Percentiles rank a stretch among this genome's conserved stretches.
Conservation (phyloP, 2,797 vertebrate species). For the Buphagus erythrorhynchus region DNA sequence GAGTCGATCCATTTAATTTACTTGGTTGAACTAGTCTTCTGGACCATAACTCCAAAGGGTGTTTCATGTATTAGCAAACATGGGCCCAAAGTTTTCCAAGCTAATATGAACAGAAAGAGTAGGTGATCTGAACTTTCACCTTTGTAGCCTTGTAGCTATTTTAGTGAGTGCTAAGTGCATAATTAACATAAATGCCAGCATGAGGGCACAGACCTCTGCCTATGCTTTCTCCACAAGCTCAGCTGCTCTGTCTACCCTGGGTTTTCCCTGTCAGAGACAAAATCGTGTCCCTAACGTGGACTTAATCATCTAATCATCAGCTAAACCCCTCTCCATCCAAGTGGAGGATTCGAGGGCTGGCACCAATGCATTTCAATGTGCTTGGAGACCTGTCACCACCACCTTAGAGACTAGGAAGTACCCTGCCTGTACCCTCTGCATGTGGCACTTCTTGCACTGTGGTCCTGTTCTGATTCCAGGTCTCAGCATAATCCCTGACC, state of each 20-base stretch:
- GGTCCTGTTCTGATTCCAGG: background rate
- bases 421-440: background rate
- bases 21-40: background rate
- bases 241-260: background rate
- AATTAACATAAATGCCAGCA: background rate
- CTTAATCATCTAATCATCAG: background rate
- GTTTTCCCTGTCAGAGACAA: background rate
- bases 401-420: background rate
- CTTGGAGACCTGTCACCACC: background rate
- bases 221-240: background rate
- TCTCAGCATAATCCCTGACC: background rate
- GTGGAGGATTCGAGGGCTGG: background rate
- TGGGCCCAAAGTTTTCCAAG: background rate
- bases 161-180: background rate
- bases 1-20: background rate
- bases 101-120: background rate
- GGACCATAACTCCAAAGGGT: background rate
- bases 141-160: background rate
- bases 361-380: background rate
- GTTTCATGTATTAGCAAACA: background rate
- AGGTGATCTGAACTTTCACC: background rate
- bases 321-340: background rate
- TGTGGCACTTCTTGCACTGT: background rate
- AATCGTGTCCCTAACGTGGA: background rate
- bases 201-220: background rate